Conservation (phyloP, 2,888 invertebrate species). For the Dicranocentrus wangi region DNA sequence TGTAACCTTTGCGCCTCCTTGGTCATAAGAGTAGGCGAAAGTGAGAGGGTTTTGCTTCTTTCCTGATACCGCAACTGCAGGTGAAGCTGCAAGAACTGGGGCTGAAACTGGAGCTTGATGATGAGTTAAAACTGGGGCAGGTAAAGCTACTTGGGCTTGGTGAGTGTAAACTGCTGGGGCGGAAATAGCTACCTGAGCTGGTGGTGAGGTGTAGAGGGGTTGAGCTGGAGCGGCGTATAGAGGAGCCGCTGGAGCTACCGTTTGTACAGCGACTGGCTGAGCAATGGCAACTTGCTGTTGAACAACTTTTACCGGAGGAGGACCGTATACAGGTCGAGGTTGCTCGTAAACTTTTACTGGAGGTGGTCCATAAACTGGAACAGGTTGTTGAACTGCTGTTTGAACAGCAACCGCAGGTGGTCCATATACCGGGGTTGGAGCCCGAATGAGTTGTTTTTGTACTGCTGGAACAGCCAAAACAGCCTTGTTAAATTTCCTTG, state of each 20-base stretch:
- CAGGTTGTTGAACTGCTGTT: not conserved
- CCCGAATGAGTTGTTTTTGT: conserved; percentile 26
- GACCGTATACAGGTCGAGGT: conserved; percentile 29
- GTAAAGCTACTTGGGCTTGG: not conserved
- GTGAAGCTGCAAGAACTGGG: conserved; percentile 50
- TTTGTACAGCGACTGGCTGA: conserved; percentile 26
- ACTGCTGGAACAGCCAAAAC: conserved; percentile 19
- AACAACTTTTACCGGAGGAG: conserved; percentile 30
- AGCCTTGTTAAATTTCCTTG: conserved; percentile 64
- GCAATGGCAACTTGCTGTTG: conserved; percentile 31
- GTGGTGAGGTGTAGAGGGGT: no score
- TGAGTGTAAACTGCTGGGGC: no score
- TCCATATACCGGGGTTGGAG: conserved; percentile 5
- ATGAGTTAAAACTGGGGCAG: conserved; percentile 4
- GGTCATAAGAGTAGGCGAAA: conserved; percentile 70
- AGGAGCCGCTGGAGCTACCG: conserved; percentile 24
- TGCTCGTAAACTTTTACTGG: conserved; percentile 11
- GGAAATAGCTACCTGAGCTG: no score
- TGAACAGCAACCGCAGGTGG: not conserved
- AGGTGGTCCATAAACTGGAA: conserved; percentile 35
- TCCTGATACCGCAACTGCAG: conserved; percentile 41
- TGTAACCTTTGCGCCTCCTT: conserved; percentile 66
- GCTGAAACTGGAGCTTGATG: conserved; percentile 17
- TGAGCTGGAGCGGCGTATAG: conserved; percentile 27
- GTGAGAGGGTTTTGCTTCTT: conserved; percentile 71